Base-by-base conservation (phyloP, 2,888 invertebrate genomes). In the Itoplectis maculator region DNA sequence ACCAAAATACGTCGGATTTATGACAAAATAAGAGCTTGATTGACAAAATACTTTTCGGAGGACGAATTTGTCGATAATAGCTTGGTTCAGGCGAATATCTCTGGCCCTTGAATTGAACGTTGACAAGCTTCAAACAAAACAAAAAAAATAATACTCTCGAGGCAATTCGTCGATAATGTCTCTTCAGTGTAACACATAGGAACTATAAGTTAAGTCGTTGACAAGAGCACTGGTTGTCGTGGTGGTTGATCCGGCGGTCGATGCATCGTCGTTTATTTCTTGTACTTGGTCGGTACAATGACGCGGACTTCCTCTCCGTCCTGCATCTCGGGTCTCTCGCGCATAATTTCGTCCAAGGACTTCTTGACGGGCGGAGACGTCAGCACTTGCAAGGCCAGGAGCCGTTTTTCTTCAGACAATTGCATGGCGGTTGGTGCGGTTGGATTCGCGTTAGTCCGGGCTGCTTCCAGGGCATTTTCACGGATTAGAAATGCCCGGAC, bases 391-490 rank as follows among this genome's bases (percentile, higher is more conserved):
- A 72, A 15, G 0, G 72, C 70, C 2, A 42, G 63, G 40, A 35
- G 15, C 18, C 51, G 35, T 8, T 72, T 72, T 11, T 63, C 51
- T 23, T 72, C 63, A 0, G 73, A 51, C 40, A 84, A 40, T 2
- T 42, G 9, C 3, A 6, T 7, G 0, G 76, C 61, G 0, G 72
- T 61, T 6, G 2, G 35, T 0, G 45, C 54, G 40, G 13, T 9
- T 7, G 66, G 66, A 11, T 68, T 81, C 1, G n/a, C 20, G 2
- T 45, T 13, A 0, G 42, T 35, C 8, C 11, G 13, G 4, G 61
- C 61, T 3, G 18, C 69, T 0, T 9, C 5, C 2, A 84, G 68
- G 0, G 69, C 81, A 42, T 84, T 79, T 42, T 84, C 83, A 49
- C 83, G 20, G 0, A 85, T 61, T 8, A 82, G 61, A 54, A 78